Conservation (phyloP, 2,797 vertebrate species). For the Phataginus tricuspis region DNA sequence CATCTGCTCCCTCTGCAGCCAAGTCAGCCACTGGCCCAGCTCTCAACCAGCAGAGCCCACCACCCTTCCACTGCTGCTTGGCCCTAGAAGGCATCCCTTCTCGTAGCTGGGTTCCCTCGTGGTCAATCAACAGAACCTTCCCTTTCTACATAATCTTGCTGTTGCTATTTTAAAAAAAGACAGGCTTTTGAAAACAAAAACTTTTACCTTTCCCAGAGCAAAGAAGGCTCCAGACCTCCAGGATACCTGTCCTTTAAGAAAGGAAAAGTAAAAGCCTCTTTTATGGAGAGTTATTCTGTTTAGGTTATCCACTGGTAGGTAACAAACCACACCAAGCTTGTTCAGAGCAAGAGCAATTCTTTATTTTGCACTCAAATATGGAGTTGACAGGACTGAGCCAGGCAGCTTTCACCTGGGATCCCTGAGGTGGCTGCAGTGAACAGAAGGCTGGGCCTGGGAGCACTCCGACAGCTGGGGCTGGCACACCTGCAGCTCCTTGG, state of each 20-base stretch:
- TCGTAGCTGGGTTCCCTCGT: background rate
- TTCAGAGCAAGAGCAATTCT: background rate
- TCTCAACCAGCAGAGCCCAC: background rate
- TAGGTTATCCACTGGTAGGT: background rate
- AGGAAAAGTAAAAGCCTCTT: background rate
- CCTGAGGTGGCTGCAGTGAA: background rate
- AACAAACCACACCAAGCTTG: background rate
- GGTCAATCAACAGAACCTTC: background rate
- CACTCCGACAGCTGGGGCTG: background rate
- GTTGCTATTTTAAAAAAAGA: no score
- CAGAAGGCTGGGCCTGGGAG: background rate
- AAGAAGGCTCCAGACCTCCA: background rate
- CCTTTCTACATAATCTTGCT: background rate
- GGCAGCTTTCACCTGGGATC: background rate
- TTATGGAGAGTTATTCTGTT: background rate
- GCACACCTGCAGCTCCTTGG: background rate
- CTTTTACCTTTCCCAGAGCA: background rate
- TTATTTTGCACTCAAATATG: background rate
- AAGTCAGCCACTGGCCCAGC: background rate
- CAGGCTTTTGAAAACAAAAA: background rate
- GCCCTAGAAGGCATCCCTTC: background rate
- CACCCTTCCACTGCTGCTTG: background rate
- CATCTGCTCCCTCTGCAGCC: background rate
- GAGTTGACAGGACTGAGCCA: background rate
- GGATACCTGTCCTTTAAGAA: background rate